Evolutionary conservation across 2,797 vertebrate species (phyloP), one percentile per base, ranked within the genome.

Genomic region (Echeneis naucrates): DNA sequence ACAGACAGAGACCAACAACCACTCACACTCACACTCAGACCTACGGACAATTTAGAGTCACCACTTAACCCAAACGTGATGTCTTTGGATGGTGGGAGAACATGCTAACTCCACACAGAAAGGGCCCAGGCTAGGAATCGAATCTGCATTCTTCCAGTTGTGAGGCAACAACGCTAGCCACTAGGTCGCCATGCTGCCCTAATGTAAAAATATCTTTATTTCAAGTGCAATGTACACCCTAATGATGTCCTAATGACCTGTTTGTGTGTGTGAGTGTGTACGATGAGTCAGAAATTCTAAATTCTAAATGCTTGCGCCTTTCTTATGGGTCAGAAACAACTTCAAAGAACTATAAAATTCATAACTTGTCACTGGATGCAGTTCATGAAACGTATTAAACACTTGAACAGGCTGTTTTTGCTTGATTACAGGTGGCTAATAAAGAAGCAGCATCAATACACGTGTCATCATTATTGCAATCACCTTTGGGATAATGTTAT

Each of bases 201-300:
- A n/a, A n/a, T n/a, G n/a, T n/a, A n/a, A n/a, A n/a, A n/a, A n/a
- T 48, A 4, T 47, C 30, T 56, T 64, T 32, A 27, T 47, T 48
- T 55, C 55, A 2, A 75, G 71, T 55, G 56, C 35, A 68, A 52
- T 30, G 8, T 48, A 30, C 17, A 50, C 63, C 64, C 55, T 63
- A 77, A 57, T 63, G 35, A 61, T 48, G 26, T 77, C 33, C 44
- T 50, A 26, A 38, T 26, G 33, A 21, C 2, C 7, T 35, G 5
- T 33, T 9, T 23, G 13, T 59, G 45, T 44, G 24, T 32, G 53
- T 50, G 38, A 23, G 19, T 62, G 32, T n/a, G 19, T 50, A 30
- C 40, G 30, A 72, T 65, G 59, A 79, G 27, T 52, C 57, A 57
- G 14, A n/a, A n/a, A n/a, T n/a, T n/a, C n/a, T n/a, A n/a, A n/a